Evolutionary conservation across 2,888 invertebrate species (phyloP).

Genomic region (Bellardia bayeri): DNA sequence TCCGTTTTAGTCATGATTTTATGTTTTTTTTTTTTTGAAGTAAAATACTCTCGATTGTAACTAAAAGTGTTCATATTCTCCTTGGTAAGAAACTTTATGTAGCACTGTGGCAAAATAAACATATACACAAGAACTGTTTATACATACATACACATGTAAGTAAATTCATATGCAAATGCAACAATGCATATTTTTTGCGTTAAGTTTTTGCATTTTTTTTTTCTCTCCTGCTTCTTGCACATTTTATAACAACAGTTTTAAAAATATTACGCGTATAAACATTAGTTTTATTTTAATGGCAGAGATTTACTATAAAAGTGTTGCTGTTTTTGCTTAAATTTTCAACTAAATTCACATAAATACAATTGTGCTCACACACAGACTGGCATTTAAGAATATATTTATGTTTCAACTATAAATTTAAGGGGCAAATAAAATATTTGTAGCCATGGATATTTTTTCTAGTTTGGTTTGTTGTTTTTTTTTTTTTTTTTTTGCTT

Average conservation of each 20-base stretch:
- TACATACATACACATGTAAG: constrained; percentile 15
- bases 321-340: constrained; percentile 10
- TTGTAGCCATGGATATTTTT: neutral
- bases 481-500: neutral
- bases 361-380: neutral
- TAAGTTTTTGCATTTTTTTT: neutral
- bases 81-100: no score
- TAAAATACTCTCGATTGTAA: no score
- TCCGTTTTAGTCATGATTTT: no score
- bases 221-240: constrained; percentile 22
- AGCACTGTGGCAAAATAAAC: neutral
- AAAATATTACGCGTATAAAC: constrained; percentile 40
- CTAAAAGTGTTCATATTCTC: no score
- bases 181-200: constrained; percentile 49
- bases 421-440: neutral
- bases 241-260: constrained; percentile 48
- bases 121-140: constrained; percentile 3
- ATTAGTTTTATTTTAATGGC: constrained; percentile 59
- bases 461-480: constrained; percentile 12
- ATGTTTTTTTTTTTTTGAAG: no score
- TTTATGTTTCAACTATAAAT: neutral
- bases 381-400: neutral
- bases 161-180: constrained; percentile 57
- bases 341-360: constrained; percentile 11
- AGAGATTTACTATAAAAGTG: constrained; percentile 55